Base-by-base conservation (phyloP, 2,797 vertebrate genomes). In the Aldrovandia affinis region DNA sequence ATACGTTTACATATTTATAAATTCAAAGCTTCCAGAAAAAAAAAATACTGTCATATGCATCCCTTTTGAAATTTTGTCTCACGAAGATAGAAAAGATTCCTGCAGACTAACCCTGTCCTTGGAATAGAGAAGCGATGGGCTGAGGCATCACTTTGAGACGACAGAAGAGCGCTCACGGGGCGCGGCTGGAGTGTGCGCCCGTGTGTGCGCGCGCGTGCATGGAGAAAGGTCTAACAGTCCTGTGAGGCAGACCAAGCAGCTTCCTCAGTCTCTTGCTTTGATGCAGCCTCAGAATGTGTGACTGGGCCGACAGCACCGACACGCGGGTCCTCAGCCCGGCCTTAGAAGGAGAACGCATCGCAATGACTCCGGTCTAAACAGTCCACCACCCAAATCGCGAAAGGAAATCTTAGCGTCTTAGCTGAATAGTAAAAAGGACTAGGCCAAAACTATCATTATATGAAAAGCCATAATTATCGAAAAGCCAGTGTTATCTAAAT, bases 331-430 rank as follows among this genome's bases (percentile, higher is more conserved):
- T 78, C 47, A 78, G 77, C 30, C 77, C 77, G 30, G 47, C 12
- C 3, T 15, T 44, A 33, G 0, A 54, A 28, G 42, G 47, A 50
- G 50, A 78, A 47, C n/a, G 25, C 39, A 47, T 78, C 57, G 81
- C 83, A 55, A 81, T 54, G 63, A 83, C 50, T 84, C 83, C 25
- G 22, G 9, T 82, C 81, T 88, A 88, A 91, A 88, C 86, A 89
- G 88, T 88, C 88, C 83, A 78, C 83, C 83, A 86, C 68, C 87
- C 87, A 81, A 91, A 90, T 89, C 75, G 84, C 57, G n/a, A 88
- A 88, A 91, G 89, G 86, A 89, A 90, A 92, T 89, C n/a, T 88
- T 83, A 78, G 88, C 36, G 81, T 65, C 89, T 88, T 84, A 86
- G 87, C 87, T 15, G 81, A 87, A 30, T n/a, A 44, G 87, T 84